Evolutionary conservation across 2,888 invertebrate species (phyloP), one percentile per base, ranked within the genome.

Genomic region (Metellina segmentata): DNA sequence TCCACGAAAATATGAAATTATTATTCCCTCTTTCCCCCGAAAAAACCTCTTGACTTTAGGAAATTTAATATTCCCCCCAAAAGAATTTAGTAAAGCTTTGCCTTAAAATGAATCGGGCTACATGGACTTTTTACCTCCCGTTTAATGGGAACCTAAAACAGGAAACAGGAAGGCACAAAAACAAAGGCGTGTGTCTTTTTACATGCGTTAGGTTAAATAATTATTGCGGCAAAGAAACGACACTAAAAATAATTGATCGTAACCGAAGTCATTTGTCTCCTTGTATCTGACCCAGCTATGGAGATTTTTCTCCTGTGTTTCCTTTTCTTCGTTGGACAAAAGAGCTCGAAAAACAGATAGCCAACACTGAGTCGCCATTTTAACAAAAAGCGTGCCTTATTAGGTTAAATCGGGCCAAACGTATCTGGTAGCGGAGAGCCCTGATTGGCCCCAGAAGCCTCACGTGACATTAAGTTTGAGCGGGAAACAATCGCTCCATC

Each of bases 331-430:
- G 83, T 87, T 83, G 82, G 49, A 85, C 78, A 71, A 90, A 90
- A 49, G 71, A 52, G 7, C 48, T 75, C 74, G 61, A 79, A 85
- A 74, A 85, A 83, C 87, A 83, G 83, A 91, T 91, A 87, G 83
- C 78, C 72, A 85, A 77, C 48, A 72, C 70, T 16, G 75, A 7
- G 51, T 75, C 77, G 77, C 82, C 83, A 88, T 83, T 83, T 91
- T 87, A 61, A 49, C 51, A 20, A 81, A 86, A 91, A 87, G 87
- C 91, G 91, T 91, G 91, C 91, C 91, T 91, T 91, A 91, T 91
- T 91, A 91, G 83, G 87, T 51, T 82, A 91, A 91, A 87, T 91
- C 87, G 82, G 87, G 87, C 91, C 83, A 91, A 91, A 87, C 91
- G 87, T 61, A 91, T 77, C 77, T 86, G 79, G 91, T 87, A 78